Percentiles rank a stretch among this genome's conserved stretches.
These are phyloP conservation scores for Xenotilapia flavipinnis DNA, from an alignment of 2,113 vertebrate genomes.

Conservation along the genomic window DNA sequence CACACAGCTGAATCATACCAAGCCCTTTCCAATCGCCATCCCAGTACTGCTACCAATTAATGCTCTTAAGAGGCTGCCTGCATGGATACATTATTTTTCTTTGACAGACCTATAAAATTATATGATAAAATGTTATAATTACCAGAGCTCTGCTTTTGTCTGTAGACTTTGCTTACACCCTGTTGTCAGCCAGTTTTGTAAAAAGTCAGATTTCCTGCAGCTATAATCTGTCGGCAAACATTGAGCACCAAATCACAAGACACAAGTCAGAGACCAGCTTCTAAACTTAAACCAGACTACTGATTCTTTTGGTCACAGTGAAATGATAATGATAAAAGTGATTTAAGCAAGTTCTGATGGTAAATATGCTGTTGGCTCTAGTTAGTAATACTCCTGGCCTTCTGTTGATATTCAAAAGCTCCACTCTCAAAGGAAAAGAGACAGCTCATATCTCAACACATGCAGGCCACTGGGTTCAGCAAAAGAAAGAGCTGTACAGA, in stretches of 20 bases:
- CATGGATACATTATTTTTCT: neutral
- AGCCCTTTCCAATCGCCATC: slow-evolving; percentile 12
- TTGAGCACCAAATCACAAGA: slow-evolving; percentile 3
- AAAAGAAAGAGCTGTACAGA: neutral
- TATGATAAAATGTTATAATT: neutral
- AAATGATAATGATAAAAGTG: neutral
- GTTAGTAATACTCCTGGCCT: neutral
- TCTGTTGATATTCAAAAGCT: neutral
- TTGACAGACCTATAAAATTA: neutral
- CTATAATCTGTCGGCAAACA: neutral
- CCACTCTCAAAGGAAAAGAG: slow-evolving; percentile 10
- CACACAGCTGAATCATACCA: slow-evolving; percentile 35
- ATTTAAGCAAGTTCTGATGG: neutral
- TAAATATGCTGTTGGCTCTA: slow-evolving; percentile 12
- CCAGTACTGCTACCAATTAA: slow-evolving; percentile 45
- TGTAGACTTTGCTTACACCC: neutral
- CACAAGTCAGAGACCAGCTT: neutral
- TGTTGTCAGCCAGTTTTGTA: neutral
- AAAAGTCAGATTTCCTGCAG: slow-evolving; percentile 2
- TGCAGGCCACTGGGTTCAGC: neutral
- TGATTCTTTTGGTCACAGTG: neutral
- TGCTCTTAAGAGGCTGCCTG: slow-evolving; percentile 4
- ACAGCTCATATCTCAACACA: slow-evolving; percentile 21
- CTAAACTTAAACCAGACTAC: neutral
- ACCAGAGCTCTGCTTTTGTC: neutral